Percentiles rank a stretch among this genome's conserved stretches.
These are phyloP conservation scores for Bombus fervidus DNA, from an alignment of 1,140 invertebrate genomes.

Conservation along the genomic window DNA sequence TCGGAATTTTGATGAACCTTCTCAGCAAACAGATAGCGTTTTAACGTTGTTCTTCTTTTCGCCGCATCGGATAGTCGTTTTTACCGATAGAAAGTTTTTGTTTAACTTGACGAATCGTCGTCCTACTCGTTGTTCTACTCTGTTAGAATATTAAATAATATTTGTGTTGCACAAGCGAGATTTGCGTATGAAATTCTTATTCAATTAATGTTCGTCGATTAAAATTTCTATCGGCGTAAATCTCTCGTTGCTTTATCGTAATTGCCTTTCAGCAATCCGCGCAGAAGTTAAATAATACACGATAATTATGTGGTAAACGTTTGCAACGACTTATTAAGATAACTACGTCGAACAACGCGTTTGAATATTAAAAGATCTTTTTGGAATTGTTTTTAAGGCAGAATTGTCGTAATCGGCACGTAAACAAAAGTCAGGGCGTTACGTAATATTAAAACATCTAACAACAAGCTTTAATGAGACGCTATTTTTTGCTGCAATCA, in stretches of 20 bases:
- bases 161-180: not conserved
- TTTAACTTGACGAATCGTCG: not conserved
- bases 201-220: not conserved
- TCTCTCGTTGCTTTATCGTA: no score
- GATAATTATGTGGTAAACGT: not conserved
- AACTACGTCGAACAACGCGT: no score
- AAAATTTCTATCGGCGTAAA: not conserved
- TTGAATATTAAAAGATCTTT: not conserved
- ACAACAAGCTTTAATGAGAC: not conserved
- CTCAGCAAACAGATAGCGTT: not conserved
- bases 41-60: not conserved
- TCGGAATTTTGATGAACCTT: constrained; percentile 46
- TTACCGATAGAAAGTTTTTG: not conserved
- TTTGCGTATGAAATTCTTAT: not conserved
- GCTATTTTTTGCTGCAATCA: constrained; percentile 20
- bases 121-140: no score
- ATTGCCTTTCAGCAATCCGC: no score
- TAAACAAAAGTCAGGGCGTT: not conserved
- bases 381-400: not conserved
- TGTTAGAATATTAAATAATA: not conserved
- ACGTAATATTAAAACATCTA: constrained; percentile 15
- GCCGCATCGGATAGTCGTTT: not conserved
- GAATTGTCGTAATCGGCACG: not conserved
- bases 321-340: not conserved
- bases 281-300: not conserved